Conservation (phyloP, 1,140 invertebrate species). For the Halyomorpha halys region DNA sequence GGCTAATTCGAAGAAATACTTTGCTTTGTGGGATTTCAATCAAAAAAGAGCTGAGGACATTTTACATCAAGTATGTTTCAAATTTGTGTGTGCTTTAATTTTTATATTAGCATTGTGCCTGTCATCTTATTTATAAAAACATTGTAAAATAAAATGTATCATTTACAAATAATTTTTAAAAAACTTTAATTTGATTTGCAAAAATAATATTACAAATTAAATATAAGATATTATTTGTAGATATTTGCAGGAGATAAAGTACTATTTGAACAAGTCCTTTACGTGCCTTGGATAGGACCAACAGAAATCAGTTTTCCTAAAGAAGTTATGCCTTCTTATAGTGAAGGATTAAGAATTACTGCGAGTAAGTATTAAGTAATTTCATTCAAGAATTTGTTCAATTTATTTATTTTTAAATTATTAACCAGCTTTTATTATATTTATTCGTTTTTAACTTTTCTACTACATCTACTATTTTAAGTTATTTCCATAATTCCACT, state of each 20-base stretch:
- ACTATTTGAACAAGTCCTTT: constrained; percentile 6
- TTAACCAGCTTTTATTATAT: no score
- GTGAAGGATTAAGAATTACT: background rate
- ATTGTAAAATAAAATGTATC: no score
- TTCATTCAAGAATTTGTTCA: no score
- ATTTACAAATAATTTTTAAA: no score
- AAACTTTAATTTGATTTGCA: no score
- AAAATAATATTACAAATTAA: background rate
- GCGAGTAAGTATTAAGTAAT: background rate
- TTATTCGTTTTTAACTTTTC: no score
- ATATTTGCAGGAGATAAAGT: constrained; percentile 4
- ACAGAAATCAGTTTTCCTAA: background rate
- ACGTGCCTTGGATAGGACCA: constrained; percentile 1
- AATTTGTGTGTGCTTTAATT: no score
- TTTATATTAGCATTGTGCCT: no score
- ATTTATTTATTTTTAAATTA: no score
- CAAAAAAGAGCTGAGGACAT: background rate
- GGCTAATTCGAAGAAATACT: background rate
- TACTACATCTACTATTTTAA: no score
- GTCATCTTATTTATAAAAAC: no score
- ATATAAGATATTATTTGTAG: background rate
- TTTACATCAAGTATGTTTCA: background rate
- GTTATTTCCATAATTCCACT: no score
- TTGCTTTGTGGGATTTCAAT: constrained; percentile 15
- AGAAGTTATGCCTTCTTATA: background rate